Base-by-base conservation (phyloP, 1,140 invertebrate genomes). In the Drosophila pseudoobscura region DNA sequence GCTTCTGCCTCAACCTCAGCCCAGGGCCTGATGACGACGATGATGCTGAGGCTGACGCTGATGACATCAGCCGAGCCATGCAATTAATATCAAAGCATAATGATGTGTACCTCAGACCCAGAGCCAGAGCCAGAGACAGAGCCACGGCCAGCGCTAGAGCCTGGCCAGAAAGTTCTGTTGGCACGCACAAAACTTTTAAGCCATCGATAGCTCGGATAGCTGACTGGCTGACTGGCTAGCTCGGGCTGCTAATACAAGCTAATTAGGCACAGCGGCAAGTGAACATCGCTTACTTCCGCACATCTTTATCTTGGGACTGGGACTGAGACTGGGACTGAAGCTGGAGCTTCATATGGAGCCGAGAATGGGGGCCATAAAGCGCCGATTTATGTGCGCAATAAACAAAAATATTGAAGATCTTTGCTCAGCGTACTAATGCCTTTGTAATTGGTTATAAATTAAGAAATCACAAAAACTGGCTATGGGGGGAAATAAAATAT, bases 391-490 rank as follows among this genome's bases (percentile, higher is more conserved):
- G 78, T 88, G 84, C 78, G 83, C 84, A 88, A 88, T 88, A 79
- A 88, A 63, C 75, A 73, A 77, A 77, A 75, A 55, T 79, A 75
- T 80, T 78, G 63, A 71, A 74, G 74, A 80, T 53, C 63, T 75
- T 20, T 51, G 53, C 56, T 55, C 35, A 41, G 17, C 26, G 61
- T 53, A 71, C 83, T 88, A 88, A 88, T 88, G 83, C 83, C 60
- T 88, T 88, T 88, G 75, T 88, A 88, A 88, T 88, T 88, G 83
- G 83, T 76, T 83, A 79, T 83, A 74, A 88, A 87, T 87, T 87
- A 88, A 87, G 75, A 77, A 87, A 73, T 83, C 83, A 69, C 62
- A 68, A 68, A 69, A 59, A 65, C 61, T 26, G 52, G 43, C 53
- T 47, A 52, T 52, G 57, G 49, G 47, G 44, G 29, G 46, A 46